Evolutionary conservation across 2,797 vertebrate genomes (phyloP).

Genomic region (Adelosebastes latens): DNA sequence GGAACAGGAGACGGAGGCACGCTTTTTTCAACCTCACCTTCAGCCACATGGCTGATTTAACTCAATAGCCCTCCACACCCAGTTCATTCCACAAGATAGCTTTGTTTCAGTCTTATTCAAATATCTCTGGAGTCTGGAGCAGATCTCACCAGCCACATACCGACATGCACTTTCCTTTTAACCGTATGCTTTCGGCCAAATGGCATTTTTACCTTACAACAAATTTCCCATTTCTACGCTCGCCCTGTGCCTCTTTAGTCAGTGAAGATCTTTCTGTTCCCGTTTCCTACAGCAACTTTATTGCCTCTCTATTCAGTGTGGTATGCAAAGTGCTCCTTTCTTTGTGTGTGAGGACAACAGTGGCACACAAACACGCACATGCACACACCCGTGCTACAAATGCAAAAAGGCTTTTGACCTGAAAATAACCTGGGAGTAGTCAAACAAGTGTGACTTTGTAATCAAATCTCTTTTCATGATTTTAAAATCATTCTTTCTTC

Average conservation of each 20-base stretch:
- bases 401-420: not conserved
- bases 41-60: constrained; percentile 14
- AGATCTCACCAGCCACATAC: constrained; percentile 8
- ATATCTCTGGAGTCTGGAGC: not conserved
- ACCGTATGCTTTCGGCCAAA: not conserved
- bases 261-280: not conserved
- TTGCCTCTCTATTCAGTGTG: constrained; percentile 12
- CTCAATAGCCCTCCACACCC: constrained; percentile 15
- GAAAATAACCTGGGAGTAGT: not conserved
- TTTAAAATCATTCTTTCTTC: not conserved
- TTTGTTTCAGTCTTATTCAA: constrained; percentile 28
- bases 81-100: constrained; percentile 8
- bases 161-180: constrained; percentile 9
- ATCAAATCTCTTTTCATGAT: not conserved
- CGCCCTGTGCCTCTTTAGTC: not conserved
- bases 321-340: constrained; percentile 46
- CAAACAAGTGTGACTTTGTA: constrained; percentile 1
- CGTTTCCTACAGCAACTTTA: constrained; percentile 7
- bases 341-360: constrained; percentile 30
- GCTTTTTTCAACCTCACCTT: constrained; percentile 10
- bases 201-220: not conserved
- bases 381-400: constrained; percentile 7
- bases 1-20: constrained; percentile 33
- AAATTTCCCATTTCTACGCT: not conserved
- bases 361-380: not conserved